Conservation (phyloP, 2,113 vertebrate genomes). For the Petromus typicus region DNA sequence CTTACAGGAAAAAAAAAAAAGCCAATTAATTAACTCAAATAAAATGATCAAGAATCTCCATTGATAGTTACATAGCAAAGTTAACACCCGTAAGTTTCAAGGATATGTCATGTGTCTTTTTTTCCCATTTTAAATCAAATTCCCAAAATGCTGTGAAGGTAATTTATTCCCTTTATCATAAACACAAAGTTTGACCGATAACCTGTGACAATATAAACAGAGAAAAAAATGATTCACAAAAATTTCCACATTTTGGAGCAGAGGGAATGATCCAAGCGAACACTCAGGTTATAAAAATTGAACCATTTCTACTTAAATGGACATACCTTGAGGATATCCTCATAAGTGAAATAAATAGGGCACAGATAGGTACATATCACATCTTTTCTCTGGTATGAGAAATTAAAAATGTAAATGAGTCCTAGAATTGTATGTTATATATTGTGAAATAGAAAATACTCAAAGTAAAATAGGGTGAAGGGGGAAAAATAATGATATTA, state of each 20-base stretch:
- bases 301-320: no score
- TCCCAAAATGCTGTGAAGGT: conserved; percentile 12
- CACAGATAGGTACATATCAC: no score
- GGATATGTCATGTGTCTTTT: neutral
- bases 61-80: neutral
- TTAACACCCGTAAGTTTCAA: conserved; percentile 6
- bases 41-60: neutral
- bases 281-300: neutral
- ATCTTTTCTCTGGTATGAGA: no score
- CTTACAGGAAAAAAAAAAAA: neutral
- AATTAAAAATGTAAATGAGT: no score
- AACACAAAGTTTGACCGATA: neutral
- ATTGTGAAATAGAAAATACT: no score
- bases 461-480: no score
- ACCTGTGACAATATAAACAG: neutral
- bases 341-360: no score
- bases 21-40: neutral
- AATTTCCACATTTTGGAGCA: neutral
- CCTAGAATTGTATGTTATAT: no score
- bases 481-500: no score
- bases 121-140: neutral
- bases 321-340: no score
- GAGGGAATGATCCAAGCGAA: neutral
- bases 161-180: neutral
- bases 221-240: neutral